phyloP scores from a whole-genome alignment of 64 coral and sea anemone genomes.

The Montipora efflorescens region DNA sequence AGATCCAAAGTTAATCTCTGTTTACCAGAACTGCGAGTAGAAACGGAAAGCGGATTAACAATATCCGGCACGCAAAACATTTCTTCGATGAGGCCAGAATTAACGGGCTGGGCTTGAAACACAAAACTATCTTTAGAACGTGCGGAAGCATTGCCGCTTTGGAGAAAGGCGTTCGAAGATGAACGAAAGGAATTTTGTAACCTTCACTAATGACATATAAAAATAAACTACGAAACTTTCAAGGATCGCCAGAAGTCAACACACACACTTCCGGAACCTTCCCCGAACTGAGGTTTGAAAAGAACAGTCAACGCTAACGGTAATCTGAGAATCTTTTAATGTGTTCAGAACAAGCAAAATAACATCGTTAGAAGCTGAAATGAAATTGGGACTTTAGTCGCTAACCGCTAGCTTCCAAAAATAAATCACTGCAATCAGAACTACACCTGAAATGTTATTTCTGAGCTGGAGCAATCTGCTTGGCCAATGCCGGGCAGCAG shows the following conservation, averaged over 20 bases:
- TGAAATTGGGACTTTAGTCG: not conserved
- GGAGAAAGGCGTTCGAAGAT: not conserved
- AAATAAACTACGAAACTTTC: slow-evolving; percentile 13
- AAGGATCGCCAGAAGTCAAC: slow-evolving; percentile 24
- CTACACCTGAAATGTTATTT: not conserved
- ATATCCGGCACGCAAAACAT: not conserved
- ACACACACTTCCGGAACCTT: not conserved
- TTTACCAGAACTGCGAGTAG: not conserved
- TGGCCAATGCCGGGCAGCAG: not conserved
- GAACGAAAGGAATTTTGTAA: slow-evolving; percentile 32
- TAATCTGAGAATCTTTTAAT: not conserved
- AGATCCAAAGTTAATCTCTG: slow-evolving; percentile 46
- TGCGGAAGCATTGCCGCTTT: not conserved
- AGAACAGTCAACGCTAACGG: not conserved
- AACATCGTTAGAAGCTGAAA: not conserved
- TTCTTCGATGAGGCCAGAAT: slow-evolving; percentile 1
- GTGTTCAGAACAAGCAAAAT: not conserved
- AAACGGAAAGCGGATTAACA: slow-evolving; percentile 40
- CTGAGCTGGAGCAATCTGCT: not conserved
- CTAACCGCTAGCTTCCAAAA: not conserved
- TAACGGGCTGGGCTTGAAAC: not conserved
- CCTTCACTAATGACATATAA: not conserved
- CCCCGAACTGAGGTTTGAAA: not conserved
- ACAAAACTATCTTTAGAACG: not conserved
- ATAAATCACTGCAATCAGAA: not conserved